Percentiles rank a stretch among this genome's conserved stretches.
These are phyloP conservation scores for Ptychodera flava DNA, from an alignment of 35 echinoderm and acorn worm genomes.

Conservation along the genomic window DNA sequence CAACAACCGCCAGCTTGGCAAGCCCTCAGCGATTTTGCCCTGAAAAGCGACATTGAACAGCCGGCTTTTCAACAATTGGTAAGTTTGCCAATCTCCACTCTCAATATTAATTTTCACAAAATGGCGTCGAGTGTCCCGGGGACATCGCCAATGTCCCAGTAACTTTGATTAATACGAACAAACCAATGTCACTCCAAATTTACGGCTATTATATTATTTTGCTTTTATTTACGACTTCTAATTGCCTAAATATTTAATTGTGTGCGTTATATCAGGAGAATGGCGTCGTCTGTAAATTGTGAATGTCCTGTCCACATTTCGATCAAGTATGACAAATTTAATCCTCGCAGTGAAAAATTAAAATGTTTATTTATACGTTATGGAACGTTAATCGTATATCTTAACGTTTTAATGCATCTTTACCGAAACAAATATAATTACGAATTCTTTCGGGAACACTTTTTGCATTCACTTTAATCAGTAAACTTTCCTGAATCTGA, in stretches of 20 bases:
- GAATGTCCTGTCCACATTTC: too few species aligned
- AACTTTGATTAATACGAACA: background rate
- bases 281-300: too few species aligned
- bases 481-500: too few species aligned
- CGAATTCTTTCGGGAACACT: too few species aligned
- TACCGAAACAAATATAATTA: too few species aligned
- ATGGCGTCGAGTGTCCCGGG: too few species aligned
- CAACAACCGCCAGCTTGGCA: conserved; percentile 84
- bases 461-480: too few species aligned
- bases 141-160: background rate
- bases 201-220: background rate
- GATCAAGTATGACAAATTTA: too few species aligned
- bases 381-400: too few species aligned
- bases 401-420: too few species aligned
- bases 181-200: background rate
- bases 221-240: background rate
- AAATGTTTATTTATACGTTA: too few species aligned
- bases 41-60: conserved; percentile 96
- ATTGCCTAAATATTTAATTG: background rate
- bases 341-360: too few species aligned
- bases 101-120: background rate
- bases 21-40: conserved; percentile 93
- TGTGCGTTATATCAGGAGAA: background rate
- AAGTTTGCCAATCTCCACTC: conserved; percentile 9
- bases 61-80: conserved; percentile 99